Base-by-base conservation (phyloP, 2,113 vertebrate species). In the Acrocephalus arundinaceus region DNA sequence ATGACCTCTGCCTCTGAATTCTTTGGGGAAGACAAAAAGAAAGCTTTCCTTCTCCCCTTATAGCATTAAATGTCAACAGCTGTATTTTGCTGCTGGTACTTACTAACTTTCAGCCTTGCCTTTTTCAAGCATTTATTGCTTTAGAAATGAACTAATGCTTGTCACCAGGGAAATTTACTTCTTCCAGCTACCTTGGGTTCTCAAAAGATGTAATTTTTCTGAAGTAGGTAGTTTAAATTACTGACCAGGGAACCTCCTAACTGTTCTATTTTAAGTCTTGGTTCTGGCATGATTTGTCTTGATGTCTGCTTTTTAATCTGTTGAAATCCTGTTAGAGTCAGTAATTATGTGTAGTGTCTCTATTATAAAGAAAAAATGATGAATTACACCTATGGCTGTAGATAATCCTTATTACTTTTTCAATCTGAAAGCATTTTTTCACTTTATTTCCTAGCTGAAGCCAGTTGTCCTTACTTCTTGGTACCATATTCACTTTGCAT, bases 31-130 rank as follows among this genome's bases (percentile, higher is more conserved):
- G 71, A 58, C 35, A 30, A 17, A 55, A 68, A 66, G 35, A 33
- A 76, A 33, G 21, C 46, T 66, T 70, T 83, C 55, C 71, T 74
- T 85, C 41, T 49, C 27, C 35, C 46, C 43, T 61, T 19, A 55
- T 35, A 82, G 30, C 58, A 27, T 89, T 95, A 87, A 95, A 94
- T 96, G 82, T 95, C 89, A 96, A 79, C 87, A 93, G 85, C 89
- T 90, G 81, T 85, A 88, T 85, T 96, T 95, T 93, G 93, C 82
- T 96, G 78, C 74, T 85, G 94, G 74, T 95, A 33, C 59, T 95
- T 92, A 90, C 9, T 95, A 94, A 93, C 89, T 95, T 95, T 85
- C 81, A 96, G 66, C 80, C n/a, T 81, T 94, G 89, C 63, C 52
- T 89, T 93, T 94, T 89, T 66, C 71, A 77, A 85, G 62, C 57